These are phyloP conservation scores for Pterostichus madidus DNA, from an alignment of 2,888 invertebrate genomes.

Conservation along the genomic window DNA sequence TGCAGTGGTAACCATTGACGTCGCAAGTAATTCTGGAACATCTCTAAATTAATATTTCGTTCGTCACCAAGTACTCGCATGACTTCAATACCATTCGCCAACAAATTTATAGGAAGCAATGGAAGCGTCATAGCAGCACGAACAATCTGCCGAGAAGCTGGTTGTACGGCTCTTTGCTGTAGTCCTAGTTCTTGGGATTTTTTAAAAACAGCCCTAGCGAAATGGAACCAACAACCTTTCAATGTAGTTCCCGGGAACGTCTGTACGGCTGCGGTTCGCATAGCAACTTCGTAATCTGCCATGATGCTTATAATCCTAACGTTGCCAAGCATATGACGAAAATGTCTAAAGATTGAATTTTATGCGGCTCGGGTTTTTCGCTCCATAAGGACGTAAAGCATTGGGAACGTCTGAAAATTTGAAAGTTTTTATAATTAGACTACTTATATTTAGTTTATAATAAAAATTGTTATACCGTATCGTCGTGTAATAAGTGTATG, in stretches of 20 bases:
- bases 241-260: not conserved
- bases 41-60: not conserved
- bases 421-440: not conserved
- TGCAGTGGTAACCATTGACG: constrained; percentile 3
- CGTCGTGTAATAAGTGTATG: not conserved
- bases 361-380: not conserved
- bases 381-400: not conserved
- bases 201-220: too few species aligned
- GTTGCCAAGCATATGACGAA: constrained; percentile 1
- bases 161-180: not conserved
- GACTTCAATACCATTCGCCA: not conserved
- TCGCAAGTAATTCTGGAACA: not conserved
- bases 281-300: constrained; percentile 2
- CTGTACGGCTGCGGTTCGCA: not conserved
- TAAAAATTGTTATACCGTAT: too few species aligned
- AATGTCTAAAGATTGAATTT: not conserved
- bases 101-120: too few species aligned
- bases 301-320: not conserved
- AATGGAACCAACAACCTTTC: constrained; percentile 36
- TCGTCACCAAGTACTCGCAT: not conserved
- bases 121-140: constrained; percentile 18
- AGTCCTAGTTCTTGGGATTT: constrained; percentile 4
- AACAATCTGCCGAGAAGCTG: not conserved
- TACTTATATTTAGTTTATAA: not conserved
- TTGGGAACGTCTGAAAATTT: not conserved